Conservation (phyloP, 1,140 invertebrate genomes). For the Hestina assimilis region DNA sequence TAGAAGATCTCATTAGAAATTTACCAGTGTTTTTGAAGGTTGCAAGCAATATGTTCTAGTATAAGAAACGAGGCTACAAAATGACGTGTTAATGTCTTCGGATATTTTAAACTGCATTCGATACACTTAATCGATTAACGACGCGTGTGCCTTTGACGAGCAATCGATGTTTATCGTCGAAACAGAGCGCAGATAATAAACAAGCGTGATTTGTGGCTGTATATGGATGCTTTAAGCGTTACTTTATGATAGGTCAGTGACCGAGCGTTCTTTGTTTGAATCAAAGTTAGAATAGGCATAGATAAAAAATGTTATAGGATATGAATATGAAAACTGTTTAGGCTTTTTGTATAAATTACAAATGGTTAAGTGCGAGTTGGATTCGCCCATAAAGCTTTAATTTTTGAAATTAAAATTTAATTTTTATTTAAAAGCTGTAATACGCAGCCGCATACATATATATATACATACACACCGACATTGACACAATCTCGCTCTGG, state of each 20-base stretch:
- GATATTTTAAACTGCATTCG: neutral
- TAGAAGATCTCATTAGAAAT: no score
- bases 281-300: neutral
- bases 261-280: neutral
- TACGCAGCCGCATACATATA: no score
- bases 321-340: neutral
- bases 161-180: conserved; percentile 4
- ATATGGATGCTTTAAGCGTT: neutral
- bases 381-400: no score
- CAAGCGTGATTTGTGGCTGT: neutral
- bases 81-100: no score
- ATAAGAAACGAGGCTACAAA: no score
- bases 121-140: neutral
- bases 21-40: no score
- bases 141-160: neutral
- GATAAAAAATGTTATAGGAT: neutral
- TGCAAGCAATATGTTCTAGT: neutral
- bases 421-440: no score
- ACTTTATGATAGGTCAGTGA: neutral
- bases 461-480: no score
- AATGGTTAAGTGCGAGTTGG: no score
- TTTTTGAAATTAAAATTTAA: no score
- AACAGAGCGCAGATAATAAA: conserved; percentile 4
- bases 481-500: no score
- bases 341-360: no score